phyloP scores from a whole-genome alignment of 2,797 vertebrate species.

The Mus minutoides region DNA sequence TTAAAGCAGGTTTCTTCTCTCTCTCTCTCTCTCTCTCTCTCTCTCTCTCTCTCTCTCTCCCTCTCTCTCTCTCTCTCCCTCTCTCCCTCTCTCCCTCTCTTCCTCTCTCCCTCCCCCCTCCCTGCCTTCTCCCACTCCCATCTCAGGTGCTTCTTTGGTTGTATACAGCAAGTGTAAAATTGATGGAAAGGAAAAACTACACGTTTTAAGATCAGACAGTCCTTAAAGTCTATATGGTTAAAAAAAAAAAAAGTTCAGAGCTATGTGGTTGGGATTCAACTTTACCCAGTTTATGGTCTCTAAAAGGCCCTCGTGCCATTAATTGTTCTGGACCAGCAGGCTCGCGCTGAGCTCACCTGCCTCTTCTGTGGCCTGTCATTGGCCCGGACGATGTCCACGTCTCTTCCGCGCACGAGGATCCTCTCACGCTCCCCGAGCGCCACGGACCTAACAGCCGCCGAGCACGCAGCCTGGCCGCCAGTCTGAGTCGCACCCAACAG shows the following conservation, averaged over 20 bases:
- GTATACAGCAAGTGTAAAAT: not conserved
- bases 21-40: too few species aligned
- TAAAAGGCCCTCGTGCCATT: not conserved
- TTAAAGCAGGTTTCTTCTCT: not conserved
- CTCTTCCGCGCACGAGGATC: not conserved
- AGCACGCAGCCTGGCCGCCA: not conserved
- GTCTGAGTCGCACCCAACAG: not conserved
- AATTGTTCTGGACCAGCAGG: not conserved
- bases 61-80: too few species aligned
- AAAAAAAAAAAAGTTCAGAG: not conserved
- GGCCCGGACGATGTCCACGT: not conserved
- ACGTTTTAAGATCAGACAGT: not conserved
- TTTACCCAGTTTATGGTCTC: not conserved
- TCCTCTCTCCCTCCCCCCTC: too few species aligned
- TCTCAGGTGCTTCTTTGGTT: not conserved
- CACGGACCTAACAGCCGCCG: not conserved
- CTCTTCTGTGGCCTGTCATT: not conserved
- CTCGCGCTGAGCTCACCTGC: not conserved
- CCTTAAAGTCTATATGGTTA: not conserved
- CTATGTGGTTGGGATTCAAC: not conserved
- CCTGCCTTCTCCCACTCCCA: too few species aligned
- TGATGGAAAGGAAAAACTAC: not conserved
- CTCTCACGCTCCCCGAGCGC: not conserved
- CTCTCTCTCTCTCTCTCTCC: too few species aligned
- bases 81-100: too few species aligned